phyloP scores from a whole-genome alignment of 2,113 vertebrate species.

The Sula dactylatra region DNA sequence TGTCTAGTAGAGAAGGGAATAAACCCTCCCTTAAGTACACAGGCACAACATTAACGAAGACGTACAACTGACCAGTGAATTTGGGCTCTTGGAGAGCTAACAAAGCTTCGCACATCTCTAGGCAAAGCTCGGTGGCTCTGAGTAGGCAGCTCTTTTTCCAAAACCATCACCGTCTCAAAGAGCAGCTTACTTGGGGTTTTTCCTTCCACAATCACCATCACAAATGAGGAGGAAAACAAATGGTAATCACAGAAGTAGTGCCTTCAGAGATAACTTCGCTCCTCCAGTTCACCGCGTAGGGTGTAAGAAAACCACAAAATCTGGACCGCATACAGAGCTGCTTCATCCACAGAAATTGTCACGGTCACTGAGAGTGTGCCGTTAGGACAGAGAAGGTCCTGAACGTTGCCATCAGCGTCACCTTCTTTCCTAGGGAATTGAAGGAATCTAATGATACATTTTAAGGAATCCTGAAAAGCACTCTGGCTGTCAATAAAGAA shows the following conservation, averaged over 20 bases:
- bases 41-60: not conserved
- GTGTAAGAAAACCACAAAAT: not conserved
- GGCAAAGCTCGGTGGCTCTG: not conserved
- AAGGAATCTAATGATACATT: not conserved
- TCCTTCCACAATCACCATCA: not conserved
- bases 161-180: not conserved
- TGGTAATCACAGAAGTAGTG: not conserved
- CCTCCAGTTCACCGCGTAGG: not conserved
- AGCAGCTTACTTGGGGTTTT: not conserved
- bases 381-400: not conserved
- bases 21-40: not conserved
- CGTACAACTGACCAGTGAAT: not conserved
- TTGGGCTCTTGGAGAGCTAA: not conserved
- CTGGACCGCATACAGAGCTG: not conserved
- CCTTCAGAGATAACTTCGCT: not conserved
- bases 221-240: not conserved
- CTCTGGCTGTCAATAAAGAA: not conserved
- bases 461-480: not conserved
- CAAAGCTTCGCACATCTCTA: not conserved
- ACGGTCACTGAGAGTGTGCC: not conserved
- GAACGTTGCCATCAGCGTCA: not conserved
- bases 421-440: not conserved
- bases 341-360: not conserved
- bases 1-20: not conserved
- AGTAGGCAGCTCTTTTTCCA: not conserved